Evolutionary conservation across 2,888 invertebrate genomes (phyloP), one percentile per base, ranked within the genome.

Genomic region (Pelosia muscerda): DNA sequence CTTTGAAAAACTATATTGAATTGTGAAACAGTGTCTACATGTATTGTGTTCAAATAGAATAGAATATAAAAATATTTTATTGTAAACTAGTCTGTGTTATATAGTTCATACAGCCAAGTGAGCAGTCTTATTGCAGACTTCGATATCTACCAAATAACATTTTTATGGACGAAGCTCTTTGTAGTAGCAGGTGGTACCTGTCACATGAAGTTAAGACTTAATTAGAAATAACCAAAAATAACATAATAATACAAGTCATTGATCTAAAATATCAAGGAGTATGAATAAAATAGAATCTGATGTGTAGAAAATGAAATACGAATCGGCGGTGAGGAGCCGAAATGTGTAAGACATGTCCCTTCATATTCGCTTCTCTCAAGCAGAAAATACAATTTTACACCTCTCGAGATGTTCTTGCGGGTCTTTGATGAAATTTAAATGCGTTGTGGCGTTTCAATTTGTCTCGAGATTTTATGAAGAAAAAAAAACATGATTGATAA

Each of bases 351-450:
- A 82, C 80, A 79, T 78, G 78, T 82, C 77, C 80, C 78, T 83
- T 84, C 83, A 81, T 81, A 83, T 80, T 79, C 76, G 80, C 80
- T 82, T 74, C 81, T 82, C 77, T 85, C 84, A 80, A 76, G 84
- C 82, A 81, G 85, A 88, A 89, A 89, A 90, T 86, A 87, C 84
- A 86, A 89, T 90, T 88, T 86, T 77, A 77, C 81, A 81, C 78
- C 77, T 76, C 79, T 73, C 83, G 84, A 81, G 82, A 82, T 73
- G 82, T 81, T 81, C 73, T 69, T 77, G 75, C 69, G 79, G 82
- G 76, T 82, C 77, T 84, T 80, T 88, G 88, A 89, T 90, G 88
- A 88, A 90, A 89, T 90, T 88, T 88, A 86, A 88, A 86, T 83
- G 78, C 81, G 80, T 83, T 84, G 83, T 84, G 85, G 86, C 86